Base-by-base conservation (phyloP, 2,797 vertebrate genomes). In the Oryzias dopingdopingensis region DNA sequence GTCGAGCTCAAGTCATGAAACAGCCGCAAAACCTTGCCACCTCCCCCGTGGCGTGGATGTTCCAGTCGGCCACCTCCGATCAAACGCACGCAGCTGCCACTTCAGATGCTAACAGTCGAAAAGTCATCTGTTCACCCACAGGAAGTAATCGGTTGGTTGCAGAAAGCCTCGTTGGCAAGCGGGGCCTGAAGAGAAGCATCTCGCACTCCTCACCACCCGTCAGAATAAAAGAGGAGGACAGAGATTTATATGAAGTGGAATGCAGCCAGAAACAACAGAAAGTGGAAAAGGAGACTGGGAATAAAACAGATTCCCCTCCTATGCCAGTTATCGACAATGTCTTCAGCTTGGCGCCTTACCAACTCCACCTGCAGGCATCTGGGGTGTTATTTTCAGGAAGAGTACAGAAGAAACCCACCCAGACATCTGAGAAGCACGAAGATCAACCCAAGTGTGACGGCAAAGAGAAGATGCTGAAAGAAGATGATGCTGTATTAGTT, bases 251-350 rank as follows among this genome's bases (percentile, higher is more conserved):
- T 72, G 83, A 89, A 60, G 58, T 59, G 5, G 76, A 81, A 32
- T 43, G 49, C 5, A 4, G 5, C 4, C 65, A 51, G 42, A 90
- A 89, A 72, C 72, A 52, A 49, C 77, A 62, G 42, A 86, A 70
- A 59, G 14, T 77, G 20, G 70, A 86, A 74, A 56, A 1, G 4
- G 70, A 70, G 20, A 54, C 37, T 22, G 56, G 26, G 48, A 59
- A 45, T 43, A 29, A 61, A n/a, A 70, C 83, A 0, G 49, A 74
- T 5, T 96, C 92, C 6, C 94, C 94, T 0, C 94, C 93, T 0
- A 96, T 98, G 97, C 96, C 96, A 0, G 81, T 98, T 32, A 98
- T 98, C 53, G 92, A 96, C 78, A 94, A 89, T 0, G 96, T 98
- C 43, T 99, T 98, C 75, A 98, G 96, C 70, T 81, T 98, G 84